Evolutionary conservation across 2,797 vertebrate species (phyloP).

Genomic region (Sternarchorhynchus goeldii): DNA sequence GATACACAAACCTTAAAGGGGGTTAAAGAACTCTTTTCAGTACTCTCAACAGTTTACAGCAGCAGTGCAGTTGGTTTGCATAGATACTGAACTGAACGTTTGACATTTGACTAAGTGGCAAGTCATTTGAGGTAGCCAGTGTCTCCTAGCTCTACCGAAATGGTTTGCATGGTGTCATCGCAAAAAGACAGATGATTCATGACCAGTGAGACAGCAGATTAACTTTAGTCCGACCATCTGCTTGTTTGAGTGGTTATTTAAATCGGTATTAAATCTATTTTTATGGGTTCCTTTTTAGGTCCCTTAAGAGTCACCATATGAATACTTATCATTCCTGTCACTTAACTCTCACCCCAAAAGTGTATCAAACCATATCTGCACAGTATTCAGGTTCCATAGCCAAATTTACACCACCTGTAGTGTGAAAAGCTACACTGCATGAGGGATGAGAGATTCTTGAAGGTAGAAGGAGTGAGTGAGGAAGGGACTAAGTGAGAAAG

Average conservation of each 20-base stretch:
- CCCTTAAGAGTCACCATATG: neutral
- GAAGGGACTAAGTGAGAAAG: too few relatives aligned
- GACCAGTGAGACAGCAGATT: neutral
- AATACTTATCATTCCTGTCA: neutral
- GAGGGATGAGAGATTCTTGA: too few relatives aligned
- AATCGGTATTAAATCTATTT: constrained; percentile 19
- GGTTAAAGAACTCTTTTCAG: too few relatives aligned
- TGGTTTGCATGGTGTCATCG: neutral
- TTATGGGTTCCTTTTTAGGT: constrained; percentile 31
- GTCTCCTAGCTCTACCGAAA: constrained; percentile 7
- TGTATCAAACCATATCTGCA: neutral
- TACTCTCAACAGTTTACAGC: neutral
- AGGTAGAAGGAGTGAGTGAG: too few relatives aligned
- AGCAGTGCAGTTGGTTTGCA: constrained; percentile 15
- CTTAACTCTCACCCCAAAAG: neutral
- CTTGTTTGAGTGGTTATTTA: constrained; percentile 16
- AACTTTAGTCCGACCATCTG: constrained; percentile 12
- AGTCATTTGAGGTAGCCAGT: constrained; percentile 2
- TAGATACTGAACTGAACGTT: constrained; percentile 6
- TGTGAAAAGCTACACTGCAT: neutral
- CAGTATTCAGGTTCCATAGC: neutral
- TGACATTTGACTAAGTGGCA: constrained; percentile 16
- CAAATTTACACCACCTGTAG: neutral
- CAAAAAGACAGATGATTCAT: constrained; percentile 5
- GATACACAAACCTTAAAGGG: too few relatives aligned